Conservation (phyloP, 2,113 vertebrate species). For the Uria lomvia region DNA sequence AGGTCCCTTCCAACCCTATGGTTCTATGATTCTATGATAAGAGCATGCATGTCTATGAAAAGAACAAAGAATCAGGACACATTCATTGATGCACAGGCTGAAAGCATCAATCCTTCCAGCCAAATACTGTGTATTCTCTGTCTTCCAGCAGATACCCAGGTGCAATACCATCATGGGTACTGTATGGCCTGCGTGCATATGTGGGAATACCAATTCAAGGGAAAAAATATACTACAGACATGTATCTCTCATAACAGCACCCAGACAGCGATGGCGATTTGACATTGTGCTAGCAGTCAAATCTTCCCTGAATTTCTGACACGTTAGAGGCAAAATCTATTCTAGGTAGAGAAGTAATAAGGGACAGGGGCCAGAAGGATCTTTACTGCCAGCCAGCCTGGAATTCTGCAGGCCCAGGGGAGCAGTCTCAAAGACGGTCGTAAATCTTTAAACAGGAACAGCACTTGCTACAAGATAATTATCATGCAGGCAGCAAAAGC, state of each 20-base stretch:
- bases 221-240: not conserved
- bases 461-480: conserved; percentile 43
- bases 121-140: not conserved
- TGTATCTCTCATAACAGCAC: not conserved
- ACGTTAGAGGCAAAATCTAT: not conserved
- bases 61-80: not conserved
- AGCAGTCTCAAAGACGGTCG: conserved; percentile 19
- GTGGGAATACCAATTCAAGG: not conserved
- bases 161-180: not conserved
- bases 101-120: not conserved
- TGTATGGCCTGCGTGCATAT: not conserved
- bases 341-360: conserved; percentile 5
- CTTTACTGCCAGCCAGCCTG: conserved; percentile 8
- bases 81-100: not conserved
- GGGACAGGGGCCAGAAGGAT: not conserved
- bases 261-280: not conserved
- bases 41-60: not conserved
- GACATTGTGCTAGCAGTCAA: not conserved
- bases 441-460: conserved; percentile 64
- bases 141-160: not conserved
- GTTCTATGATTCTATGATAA: not conserved
- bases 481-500: conserved; percentile 41
- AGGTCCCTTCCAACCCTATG: too few species aligned
- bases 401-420: conserved; percentile 14
- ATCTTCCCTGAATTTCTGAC: not conserved